Base-by-base conservation (phyloP, 2,888 invertebrate genomes). In the Aplocera efformata region DNA sequence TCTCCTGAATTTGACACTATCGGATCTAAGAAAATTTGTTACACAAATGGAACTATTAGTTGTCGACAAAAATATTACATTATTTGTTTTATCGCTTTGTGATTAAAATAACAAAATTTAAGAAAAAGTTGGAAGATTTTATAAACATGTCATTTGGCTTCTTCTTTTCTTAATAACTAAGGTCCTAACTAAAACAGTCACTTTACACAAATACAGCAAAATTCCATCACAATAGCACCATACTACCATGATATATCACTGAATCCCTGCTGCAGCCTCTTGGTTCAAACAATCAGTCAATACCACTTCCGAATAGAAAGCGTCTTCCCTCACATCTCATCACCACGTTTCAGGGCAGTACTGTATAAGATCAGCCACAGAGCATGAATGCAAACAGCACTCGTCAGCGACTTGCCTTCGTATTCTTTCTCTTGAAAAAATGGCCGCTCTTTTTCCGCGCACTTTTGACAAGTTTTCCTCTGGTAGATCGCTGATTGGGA, bases 261-360 rank as follows among this genome's bases (percentile, higher is more conserved):
- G 33, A 40, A 34, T 28, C 33, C 25, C 38, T 30, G 33, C 21
- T 13, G 36, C 9, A 34, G 11, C 27, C 21, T 26, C 8, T 28
- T 35, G 22, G 22, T 22, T 23, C 31, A 22, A 29, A 26, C 8
- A 24, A 32, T 40, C 44, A 50, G 49, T 48, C 43, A 50, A 42
- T 44, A 46, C 36, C 46, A 48, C 48, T 50, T 48, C 33, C 44
- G 21, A 32, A 20, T 7, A 20, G 32, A 53, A 45, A 48, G 41
- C 28, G 37, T 45, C 34, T 3, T 10, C 28, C 13, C 7, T 13
- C 13, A 23, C n/a, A 28, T 9, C 7, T 24, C 7, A 58, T 81
- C 78, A 83, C 79, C 80, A 83, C 39, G 67, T 69, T 21, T 81
- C 79, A 7, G 82, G 79, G 52, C 86, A 86, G 45, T 83, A 85